phyloP scores from a whole-genome alignment of 2,797 vertebrate genomes.

The Sardinella longiceps region DNA sequence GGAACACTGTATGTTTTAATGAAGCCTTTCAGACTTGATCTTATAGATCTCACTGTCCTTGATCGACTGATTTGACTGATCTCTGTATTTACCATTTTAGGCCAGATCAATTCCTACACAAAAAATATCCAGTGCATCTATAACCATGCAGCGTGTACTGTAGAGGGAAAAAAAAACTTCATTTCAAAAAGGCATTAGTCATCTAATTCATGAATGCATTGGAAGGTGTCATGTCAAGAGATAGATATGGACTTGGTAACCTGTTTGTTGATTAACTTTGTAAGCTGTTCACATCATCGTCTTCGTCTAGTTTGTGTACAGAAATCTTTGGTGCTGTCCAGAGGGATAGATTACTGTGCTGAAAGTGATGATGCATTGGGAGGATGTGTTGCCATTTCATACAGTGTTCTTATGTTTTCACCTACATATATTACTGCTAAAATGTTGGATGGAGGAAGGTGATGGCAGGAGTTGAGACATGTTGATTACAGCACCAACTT shows the following conservation, averaged over 20 bases:
- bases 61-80: not conserved
- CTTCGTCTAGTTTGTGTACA: too few species aligned
- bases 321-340: too few species aligned
- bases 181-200: not conserved
- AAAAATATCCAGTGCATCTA: not conserved
- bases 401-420: not conserved
- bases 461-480: not conserved
- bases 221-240: too few species aligned
- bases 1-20: conserved; percentile 32
- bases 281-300: too few species aligned
- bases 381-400: not conserved
- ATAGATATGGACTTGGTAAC: too few species aligned
- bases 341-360: not conserved
- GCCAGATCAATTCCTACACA: not conserved
- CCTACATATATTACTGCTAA: not conserved
- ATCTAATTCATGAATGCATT: too few species aligned
- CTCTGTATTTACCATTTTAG: not conserved
- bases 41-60: conserved; percentile 13
- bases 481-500: not conserved
- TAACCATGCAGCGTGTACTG: not conserved
- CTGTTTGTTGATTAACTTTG: too few species aligned
- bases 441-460: not conserved
- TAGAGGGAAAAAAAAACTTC: not conserved
- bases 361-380: not conserved
- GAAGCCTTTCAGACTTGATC: conserved; percentile 26